Conservation (phyloP, 1,140 invertebrate species). For the Pentalonia nigronervosa region DNA sequence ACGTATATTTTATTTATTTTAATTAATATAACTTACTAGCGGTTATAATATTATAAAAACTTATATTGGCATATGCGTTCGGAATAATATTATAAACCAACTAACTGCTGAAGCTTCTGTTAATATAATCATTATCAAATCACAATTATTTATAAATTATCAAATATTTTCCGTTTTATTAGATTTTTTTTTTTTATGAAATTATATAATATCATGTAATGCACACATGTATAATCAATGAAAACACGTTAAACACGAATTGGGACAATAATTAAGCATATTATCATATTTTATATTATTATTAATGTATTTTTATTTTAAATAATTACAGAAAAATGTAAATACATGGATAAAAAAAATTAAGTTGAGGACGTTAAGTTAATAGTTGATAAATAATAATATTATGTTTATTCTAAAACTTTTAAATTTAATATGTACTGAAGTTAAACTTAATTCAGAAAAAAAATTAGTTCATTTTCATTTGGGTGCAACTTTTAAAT, state of each 20-base stretch:
- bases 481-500: no score
- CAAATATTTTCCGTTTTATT: background rate
- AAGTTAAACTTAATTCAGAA: background rate
- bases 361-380: background rate
- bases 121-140: background rate
- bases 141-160: conserved; percentile 3
- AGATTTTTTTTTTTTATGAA: background rate
- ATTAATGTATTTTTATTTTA: background rate
- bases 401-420: background rate
- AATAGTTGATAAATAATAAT: background rate
- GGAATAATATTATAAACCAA: background rate
- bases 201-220: background rate
- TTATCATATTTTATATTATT: background rate
- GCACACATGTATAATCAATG: background rate
- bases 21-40: background rate
- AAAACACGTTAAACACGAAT: background rate
- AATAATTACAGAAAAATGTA: background rate
- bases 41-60: background rate
- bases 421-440: background rate
- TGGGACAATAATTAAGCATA: background rate
- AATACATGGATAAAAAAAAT: background rate
- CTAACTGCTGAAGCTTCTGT: background rate
- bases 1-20: background rate
- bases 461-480: no score
- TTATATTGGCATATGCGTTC: background rate